Conservation (phyloP, 2,888 invertebrate species). For the Abrostola tripartita region DNA sequence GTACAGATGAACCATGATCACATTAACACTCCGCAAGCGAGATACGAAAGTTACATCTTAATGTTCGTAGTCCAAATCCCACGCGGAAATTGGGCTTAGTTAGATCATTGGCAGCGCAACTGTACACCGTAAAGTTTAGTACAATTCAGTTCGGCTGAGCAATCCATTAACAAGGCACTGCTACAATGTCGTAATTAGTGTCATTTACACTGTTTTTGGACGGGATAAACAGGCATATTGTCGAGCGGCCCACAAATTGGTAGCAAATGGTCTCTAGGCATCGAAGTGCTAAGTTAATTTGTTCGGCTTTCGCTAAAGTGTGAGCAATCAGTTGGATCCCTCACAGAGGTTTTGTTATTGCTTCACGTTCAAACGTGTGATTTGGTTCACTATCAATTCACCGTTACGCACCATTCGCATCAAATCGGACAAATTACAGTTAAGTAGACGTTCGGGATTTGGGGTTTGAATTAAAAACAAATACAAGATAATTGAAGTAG, state of each 20-base stretch:
- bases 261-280: constrained; percentile 80
- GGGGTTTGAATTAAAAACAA: constrained; percentile 52
- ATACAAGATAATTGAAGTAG: constrained; percentile 40
- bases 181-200: constrained; percentile 84
- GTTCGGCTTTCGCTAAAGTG: constrained; percentile 86
- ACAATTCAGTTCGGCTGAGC: constrained; percentile 77
- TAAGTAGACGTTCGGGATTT: constrained; percentile 50
- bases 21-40: neutral
- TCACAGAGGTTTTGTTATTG: constrained; percentile 69
- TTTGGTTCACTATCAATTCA: constrained; percentile 64
- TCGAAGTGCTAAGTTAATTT: constrained; percentile 86
- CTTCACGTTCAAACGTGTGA: constrained; percentile 65
- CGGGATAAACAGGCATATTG: constrained; percentile 85
- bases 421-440: constrained; percentile 54
- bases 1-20: neutral
- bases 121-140: constrained; percentile 54
- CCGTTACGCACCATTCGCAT: constrained; percentile 64
- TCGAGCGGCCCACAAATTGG: constrained; percentile 83
- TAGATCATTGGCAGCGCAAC: constrained; percentile 37
- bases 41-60: constrained; percentile 1
- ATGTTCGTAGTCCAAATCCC: constrained; percentile 5
- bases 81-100: constrained; percentile 25
- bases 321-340: constrained; percentile 77
- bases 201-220: constrained; percentile 87
- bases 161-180: constrained; percentile 79